Evolutionary conservation across 1,140 invertebrate genomes (phyloP).

Genomic region (Temnothorax longispinosus): DNA sequence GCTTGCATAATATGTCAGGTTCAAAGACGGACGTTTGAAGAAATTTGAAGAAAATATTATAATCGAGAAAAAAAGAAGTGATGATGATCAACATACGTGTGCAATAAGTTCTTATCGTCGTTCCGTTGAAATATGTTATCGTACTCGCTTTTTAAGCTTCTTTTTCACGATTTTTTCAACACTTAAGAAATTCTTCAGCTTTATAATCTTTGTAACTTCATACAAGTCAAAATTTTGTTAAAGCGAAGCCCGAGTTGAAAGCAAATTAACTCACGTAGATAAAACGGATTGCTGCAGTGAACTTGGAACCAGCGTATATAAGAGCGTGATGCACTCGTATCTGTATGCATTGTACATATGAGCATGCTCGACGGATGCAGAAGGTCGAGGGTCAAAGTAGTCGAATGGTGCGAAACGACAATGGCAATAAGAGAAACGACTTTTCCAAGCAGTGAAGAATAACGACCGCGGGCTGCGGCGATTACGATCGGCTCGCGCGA

Average conservation of each 20-base stretch:
- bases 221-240: constrained; percentile 1
- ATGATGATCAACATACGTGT: background rate
- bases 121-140: background rate
- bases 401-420: constrained; percentile 58
- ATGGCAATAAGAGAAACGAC: constrained; percentile 59
- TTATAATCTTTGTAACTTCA: constrained; percentile 43
- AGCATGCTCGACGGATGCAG: constrained; percentile 25
- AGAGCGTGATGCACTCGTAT: constrained; percentile 26
- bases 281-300: background rate
- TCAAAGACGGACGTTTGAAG: background rate
- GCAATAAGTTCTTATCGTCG: background rate
- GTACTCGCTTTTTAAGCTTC: background rate
- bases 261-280: constrained; percentile 15
- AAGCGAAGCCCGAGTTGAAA: background rate
- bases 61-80: background rate
- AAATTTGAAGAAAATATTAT: background rate
- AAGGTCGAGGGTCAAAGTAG: constrained; percentile 56
- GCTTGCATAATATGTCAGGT: background rate
- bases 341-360: constrained; percentile 10
- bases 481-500: constrained; percentile 44
- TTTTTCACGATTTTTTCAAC: background rate
- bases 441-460: constrained; percentile 51
- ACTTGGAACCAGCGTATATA: constrained; percentile 1
- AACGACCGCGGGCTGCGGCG: constrained; percentile 12
- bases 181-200: background rate